These are phyloP conservation scores for Larimichthys polyactis DNA, from an alignment of 2,113 vertebrate species.

Conservation along the genomic window DNA sequence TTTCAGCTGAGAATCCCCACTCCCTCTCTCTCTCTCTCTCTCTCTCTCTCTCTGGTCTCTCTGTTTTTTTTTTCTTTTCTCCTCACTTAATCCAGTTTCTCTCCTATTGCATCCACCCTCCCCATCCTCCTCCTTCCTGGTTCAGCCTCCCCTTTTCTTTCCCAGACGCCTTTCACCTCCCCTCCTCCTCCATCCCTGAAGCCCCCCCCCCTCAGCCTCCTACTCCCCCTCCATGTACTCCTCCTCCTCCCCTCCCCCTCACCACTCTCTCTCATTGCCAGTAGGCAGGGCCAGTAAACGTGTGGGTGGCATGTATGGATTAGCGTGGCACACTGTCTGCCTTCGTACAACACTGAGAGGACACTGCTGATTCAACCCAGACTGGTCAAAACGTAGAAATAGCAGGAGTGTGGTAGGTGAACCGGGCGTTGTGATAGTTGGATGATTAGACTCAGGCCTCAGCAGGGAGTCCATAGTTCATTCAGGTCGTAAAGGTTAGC, in stretches of 20 bases:
- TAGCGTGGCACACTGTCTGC: slow-evolving; percentile 64
- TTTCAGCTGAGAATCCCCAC: slow-evolving; percentile 19
- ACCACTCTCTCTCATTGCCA: slow-evolving; percentile 16
- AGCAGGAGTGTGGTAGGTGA: slow-evolving; percentile 42
- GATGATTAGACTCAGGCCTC: neutral
- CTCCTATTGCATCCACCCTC: slow-evolving; percentile 23
- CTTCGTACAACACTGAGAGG: slow-evolving; percentile 32
- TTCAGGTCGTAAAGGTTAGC: neutral
- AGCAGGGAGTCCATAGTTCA: slow-evolving; percentile 22
- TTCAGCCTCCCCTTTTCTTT: slow-evolving; percentile 33
- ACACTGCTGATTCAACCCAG: slow-evolving; percentile 46
- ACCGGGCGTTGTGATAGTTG: neutral
- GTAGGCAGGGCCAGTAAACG: slow-evolving; percentile 60
- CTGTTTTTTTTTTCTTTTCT: slow-evolving; percentile 1
- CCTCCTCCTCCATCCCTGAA: slow-evolving; percentile 38
- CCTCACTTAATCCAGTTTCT: slow-evolving; percentile 33
- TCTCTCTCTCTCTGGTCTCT: neutral
- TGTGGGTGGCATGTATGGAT: slow-evolving; percentile 76
- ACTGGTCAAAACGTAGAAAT: slow-evolving; percentile 42
- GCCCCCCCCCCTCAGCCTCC: neutral
- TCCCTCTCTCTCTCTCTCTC: neutral
- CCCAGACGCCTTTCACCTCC: slow-evolving; percentile 26
- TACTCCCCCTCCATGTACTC: slow-evolving; percentile 26
- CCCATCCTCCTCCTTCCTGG: slow-evolving; percentile 19
- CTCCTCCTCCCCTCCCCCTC: slow-evolving; percentile 61